Percentiles rank a stretch among this genome's conserved stretches.
These are phyloP conservation scores for Drosophila willistoni DNA, from an alignment of 1,140 invertebrate species.

Conservation along the genomic window DNA sequence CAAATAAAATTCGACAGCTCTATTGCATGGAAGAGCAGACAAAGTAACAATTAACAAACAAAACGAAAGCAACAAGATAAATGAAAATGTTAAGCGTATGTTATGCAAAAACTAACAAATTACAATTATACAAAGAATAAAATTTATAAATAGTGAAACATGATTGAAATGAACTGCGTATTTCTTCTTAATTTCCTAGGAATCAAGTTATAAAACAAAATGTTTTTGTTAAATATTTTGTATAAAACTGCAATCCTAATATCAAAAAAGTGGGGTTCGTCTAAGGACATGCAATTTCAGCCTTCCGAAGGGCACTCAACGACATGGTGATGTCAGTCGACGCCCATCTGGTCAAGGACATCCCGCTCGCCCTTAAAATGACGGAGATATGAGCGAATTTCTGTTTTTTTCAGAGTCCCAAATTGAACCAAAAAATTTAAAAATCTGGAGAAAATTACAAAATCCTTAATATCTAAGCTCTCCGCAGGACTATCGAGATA, in stretches of 20 bases:
- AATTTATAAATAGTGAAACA: constrained; percentile 74
- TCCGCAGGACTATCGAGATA: neutral
- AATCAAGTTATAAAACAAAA: too few relatives aligned
- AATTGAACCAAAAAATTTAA: neutral
- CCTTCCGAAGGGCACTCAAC: too few relatives aligned
- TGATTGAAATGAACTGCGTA: neutral
- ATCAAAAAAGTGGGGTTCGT: too few relatives aligned
- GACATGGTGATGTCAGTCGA: too few relatives aligned
- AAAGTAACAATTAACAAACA: constrained; percentile 2
- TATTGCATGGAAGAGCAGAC: constrained; percentile 47
- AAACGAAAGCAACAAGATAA: constrained; percentile 8
- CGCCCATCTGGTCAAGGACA: too few relatives aligned
- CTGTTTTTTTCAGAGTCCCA: too few relatives aligned
- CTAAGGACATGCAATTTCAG: too few relatives aligned
- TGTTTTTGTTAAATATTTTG: too few relatives aligned
- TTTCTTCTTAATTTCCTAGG: neutral
- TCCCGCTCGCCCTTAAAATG: too few relatives aligned
- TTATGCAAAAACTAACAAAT: constrained; percentile 79
- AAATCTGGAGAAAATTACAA: neutral
- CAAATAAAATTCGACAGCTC: constrained; percentile 58
- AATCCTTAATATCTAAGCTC: neutral
- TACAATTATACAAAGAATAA: constrained; percentile 80
- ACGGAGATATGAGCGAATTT: too few relatives aligned
- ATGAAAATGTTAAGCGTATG: constrained; percentile 69
- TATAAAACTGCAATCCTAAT: too few relatives aligned